Conservation (phyloP, 2,797 vertebrate species). For the Silurus lanzhouensis region DNA sequence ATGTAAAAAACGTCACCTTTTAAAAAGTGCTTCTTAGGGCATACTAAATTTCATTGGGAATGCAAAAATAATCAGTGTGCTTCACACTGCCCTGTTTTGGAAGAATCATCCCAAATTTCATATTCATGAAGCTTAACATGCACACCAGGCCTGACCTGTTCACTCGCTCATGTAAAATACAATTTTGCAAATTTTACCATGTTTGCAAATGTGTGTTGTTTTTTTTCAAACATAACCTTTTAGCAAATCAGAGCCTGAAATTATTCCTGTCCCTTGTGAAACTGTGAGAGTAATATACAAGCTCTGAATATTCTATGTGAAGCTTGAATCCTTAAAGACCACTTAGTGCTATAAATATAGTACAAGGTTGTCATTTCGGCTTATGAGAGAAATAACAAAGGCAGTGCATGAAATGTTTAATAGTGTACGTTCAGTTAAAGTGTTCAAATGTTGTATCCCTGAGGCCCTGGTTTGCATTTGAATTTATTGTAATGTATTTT, state of each 20-base stretch:
- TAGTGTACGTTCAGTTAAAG: background rate
- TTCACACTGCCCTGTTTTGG: constrained; percentile 10
- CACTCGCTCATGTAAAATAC: background rate
- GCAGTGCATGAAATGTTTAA: constrained; percentile 10
- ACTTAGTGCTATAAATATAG: constrained; percentile 26
- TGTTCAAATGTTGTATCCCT: constrained; percentile 12
- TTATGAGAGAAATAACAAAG: constrained; percentile 15
- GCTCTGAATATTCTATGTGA: background rate
- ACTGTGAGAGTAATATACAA: background rate
- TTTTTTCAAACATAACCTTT: background rate
- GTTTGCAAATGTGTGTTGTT: background rate
- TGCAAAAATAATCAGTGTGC: constrained; percentile 5
- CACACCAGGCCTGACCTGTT: background rate
- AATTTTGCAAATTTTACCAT: background rate
- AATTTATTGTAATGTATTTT: background rate
- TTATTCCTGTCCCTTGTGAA: background rate
- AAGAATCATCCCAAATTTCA: background rate
- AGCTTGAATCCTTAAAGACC: background rate
- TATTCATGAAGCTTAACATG: background rate
- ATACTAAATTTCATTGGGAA: background rate
- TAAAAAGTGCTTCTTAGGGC: background rate
- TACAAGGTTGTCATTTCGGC: constrained; percentile 11
- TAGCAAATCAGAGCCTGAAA: background rate
- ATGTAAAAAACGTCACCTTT: background rate
- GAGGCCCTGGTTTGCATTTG: constrained; percentile 11